phyloP scores from a whole-genome alignment of 2,797 vertebrate genomes.

The Coregonus suidteri region DNA sequence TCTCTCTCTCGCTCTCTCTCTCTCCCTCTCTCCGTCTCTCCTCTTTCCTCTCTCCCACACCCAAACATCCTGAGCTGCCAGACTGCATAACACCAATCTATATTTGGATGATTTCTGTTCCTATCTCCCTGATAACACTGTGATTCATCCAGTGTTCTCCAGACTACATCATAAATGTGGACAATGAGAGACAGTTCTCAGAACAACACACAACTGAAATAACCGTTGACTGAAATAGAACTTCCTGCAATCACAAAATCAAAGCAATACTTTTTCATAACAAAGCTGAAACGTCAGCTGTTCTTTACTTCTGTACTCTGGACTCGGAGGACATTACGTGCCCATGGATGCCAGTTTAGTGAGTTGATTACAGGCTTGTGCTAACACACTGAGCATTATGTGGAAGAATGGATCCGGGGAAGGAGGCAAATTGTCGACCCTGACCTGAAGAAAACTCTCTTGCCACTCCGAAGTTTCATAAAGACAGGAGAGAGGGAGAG shows the following conservation, averaged over 20 bases:
- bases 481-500: too few relatives aligned
- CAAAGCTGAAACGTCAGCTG: not conserved
- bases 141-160: not conserved
- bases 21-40: not conserved
- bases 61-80: conserved; percentile 19
- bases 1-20: not conserved
- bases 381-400: conserved; percentile 58
- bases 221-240: conserved; percentile 51
- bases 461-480: too few relatives aligned
- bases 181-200: not conserved
- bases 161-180: not conserved
- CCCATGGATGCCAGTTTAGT: conserved; percentile 29
- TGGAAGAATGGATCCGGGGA: conserved; percentile 53
- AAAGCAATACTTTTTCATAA: not conserved
- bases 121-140: not conserved
- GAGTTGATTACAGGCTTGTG: conserved; percentile 69
- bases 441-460: not conserved
- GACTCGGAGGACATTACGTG: too few relatives aligned
- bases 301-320: not conserved
- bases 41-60: conserved; percentile 18
- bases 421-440: conserved; percentile 43
- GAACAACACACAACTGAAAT: conserved; percentile 18
- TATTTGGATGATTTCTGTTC: not conserved
- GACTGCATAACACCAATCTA: not conserved
- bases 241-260: not conserved